A percentile compares a stretch with the other conserved stretches of the same genome.
Conservation (phyloP, 2,888 invertebrate species). For the Drosophila limbata region DNA sequence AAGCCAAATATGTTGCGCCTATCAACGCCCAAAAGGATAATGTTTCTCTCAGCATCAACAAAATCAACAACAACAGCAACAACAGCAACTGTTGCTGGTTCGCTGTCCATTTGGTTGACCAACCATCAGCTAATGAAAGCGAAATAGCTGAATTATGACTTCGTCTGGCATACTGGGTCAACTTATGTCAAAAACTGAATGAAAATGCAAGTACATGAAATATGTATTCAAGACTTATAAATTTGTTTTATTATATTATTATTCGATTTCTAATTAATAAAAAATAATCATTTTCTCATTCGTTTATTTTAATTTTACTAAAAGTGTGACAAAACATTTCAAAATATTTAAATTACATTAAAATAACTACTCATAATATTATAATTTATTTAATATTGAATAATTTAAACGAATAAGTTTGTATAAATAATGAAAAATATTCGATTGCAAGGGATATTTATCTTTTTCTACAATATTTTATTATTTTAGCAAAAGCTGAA, state of each 20-base stretch:
- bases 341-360: no score
- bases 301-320: no score
- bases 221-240: neutral
- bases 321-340: no score
- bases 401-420: no score
- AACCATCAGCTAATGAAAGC: conserved; percentile 71
- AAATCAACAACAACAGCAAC: conserved; percentile 10
- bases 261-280: no score
- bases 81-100: conserved; percentile 42
- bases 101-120: conserved; percentile 55
- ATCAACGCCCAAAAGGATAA: conserved; percentile 75
- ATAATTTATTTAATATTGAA: no score
- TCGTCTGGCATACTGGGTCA: conserved; percentile 43
- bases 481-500: no score
- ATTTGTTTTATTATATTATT: neutral
- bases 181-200: conserved; percentile 6
- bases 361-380: no score
- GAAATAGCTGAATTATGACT: conserved; percentile 73
- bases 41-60: conserved; percentile 52
- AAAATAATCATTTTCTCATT: no score
- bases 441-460: no score
- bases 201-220: neutral
- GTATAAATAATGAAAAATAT: no score
- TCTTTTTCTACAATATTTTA: no score
- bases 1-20: conserved; percentile 62